Conservation (phyloP, 64 coral and sea anemone genomes). For the Porites lutea region DNA sequence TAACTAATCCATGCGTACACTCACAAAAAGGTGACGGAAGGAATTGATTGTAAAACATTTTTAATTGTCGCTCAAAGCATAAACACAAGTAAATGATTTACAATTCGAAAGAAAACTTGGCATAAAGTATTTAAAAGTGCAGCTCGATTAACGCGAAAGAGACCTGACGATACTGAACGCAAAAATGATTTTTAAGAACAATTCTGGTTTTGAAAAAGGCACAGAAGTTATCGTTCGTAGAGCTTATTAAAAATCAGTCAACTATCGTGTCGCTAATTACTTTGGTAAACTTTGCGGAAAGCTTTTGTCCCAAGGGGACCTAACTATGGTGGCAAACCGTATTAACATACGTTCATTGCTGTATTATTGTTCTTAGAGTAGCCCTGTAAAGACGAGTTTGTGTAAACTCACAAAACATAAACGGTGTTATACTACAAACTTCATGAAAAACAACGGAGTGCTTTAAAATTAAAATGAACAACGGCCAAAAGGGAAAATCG, state of each 20-base stretch:
- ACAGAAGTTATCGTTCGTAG: neutral
- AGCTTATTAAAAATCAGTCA: conserved; percentile 11
- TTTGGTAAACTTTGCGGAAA: conserved; percentile 38
- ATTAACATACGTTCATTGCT: conserved; percentile 8
- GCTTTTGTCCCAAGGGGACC: neutral
- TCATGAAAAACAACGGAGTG: neutral
- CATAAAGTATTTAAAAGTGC: neutral
- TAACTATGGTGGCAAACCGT: conserved; percentile 45
- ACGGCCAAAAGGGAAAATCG: conserved; percentile 34
- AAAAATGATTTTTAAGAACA: too few relatives aligned
- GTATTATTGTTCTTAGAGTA: neutral
- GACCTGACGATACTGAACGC: too few relatives aligned
- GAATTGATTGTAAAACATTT: conserved; percentile 16
- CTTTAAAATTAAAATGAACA: neutral
- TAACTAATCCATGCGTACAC: neutral
- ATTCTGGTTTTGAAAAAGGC: too few relatives aligned
- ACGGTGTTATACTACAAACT: neutral
- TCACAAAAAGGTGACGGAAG: neutral
- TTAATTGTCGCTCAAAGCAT: conserved; percentile 29
- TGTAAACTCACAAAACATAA: neutral
- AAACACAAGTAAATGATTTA: conserved; percentile 6
- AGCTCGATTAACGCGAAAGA: neutral
- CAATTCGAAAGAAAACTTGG: neutral
- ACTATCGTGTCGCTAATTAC: neutral
- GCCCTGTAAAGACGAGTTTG: neutral